Base-by-base conservation (phyloP, 1,140 invertebrate genomes). In the Ostrea edulis region DNA sequence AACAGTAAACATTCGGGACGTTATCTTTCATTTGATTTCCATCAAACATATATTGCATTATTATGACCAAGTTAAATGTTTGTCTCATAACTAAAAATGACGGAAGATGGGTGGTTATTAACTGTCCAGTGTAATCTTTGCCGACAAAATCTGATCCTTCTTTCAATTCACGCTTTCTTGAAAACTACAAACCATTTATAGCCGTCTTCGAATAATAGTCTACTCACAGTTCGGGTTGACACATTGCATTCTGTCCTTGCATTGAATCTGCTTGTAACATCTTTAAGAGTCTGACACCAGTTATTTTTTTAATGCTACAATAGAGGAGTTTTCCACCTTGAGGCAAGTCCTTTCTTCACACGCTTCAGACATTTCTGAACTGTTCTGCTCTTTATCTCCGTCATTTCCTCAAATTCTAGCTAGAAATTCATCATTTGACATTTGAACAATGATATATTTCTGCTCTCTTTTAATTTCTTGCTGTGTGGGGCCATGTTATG, bases 341-440 rank as follows among this genome's bases (percentile, higher is more conserved):
- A 20, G 4, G 86, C 25, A 86, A 82, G 51, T n/a, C 53, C 9
- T 58, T 82, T 29, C 44, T 29, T n/a, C 11, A 20, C 14, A 35
- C 29, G 54, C 17, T 86, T 86, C 7, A 86, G 54, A 82, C 82
- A 82, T 86, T 81, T 86, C 29, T 35, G 52, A 20, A 86, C 58
- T 29, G 53, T 86, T 86, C 85, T 86, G 20, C 25, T 20, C 22
- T 82, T 81, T 29, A 82, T 81, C 25, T 53, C 22, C 9, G 25
- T 77, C 53, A 51, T 8, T 0, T 86, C 12, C 17, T 25, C 22
- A 20, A 44, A 2, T 44, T 44, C 1, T 44, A 44, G 35, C 35
- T 68, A 9, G 52, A 52, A 22, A 77, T 53, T 51, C 65, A 53
- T 55, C 68, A 25, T 54, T 86, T 54, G 85, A 86, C 35, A 44